Evolutionary conservation across 1,140 invertebrate species (phyloP).

Genomic region (Drosophila arizonae): DNA sequence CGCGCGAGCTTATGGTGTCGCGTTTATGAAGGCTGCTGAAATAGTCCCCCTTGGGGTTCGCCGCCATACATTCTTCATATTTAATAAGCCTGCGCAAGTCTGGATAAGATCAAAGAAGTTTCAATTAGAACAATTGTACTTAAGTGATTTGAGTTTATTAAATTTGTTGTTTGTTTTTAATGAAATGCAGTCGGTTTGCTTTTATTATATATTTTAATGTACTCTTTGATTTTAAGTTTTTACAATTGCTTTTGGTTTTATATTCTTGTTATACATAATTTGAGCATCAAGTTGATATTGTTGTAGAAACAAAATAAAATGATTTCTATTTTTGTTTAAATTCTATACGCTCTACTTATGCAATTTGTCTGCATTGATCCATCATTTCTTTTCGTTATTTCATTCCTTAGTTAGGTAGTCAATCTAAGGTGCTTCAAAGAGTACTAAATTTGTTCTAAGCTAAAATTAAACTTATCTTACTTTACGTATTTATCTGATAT

Average conservation of each 20-base stretch:
- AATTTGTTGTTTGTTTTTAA: slow-evolving; percentile 11
- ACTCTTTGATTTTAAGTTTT: slow-evolving; percentile 63
- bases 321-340: neutral
- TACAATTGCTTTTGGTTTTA: slow-evolving; percentile 74
- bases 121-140: neutral
- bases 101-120: slow-evolving; percentile 42
- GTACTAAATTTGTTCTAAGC: slow-evolving; percentile 69
- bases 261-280: slow-evolving; percentile 48
- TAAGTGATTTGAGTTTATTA: neutral
- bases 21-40: slow-evolving; percentile 62
- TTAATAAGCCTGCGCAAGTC: slow-evolving; percentile 79
- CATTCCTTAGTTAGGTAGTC: slow-evolving; percentile 12
- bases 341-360: slow-evolving; percentile 16
- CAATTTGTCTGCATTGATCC: slow-evolving; percentile 28
- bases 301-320: slow-evolving; percentile 23
- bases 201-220: slow-evolving; percentile 67
- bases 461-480: slow-evolving; percentile 71
- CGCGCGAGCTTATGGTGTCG: slow-evolving; percentile 73
- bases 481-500: slow-evolving; percentile 59
- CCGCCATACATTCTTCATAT: slow-evolving; percentile 71
- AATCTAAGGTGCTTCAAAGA: slow-evolving; percentile 20
- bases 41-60: slow-evolving; percentile 51
- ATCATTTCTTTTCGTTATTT: slow-evolving; percentile 9
- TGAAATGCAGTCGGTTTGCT: slow-evolving; percentile 33
- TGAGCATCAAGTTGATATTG: slow-evolving; percentile 39